Conservation (phyloP, 2,797 vertebrate genomes). For the Remorina albescens region DNA sequence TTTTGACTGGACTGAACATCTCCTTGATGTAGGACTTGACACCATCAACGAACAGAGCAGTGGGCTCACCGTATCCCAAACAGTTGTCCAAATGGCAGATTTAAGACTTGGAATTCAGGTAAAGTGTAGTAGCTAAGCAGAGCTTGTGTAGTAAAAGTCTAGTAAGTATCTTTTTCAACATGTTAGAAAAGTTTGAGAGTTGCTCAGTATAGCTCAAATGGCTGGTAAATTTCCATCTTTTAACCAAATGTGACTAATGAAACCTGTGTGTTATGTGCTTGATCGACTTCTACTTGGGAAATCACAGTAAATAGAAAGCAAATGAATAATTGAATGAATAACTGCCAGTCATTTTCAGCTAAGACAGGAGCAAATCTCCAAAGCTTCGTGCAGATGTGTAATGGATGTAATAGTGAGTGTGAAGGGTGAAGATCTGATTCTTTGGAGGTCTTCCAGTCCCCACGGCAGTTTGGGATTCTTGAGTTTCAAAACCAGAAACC, state of each 20-base stretch:
- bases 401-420: slow-evolving; percentile 53
- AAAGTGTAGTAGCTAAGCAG: slow-evolving; percentile 2
- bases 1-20: slow-evolving; percentile 15
- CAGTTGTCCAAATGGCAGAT: not conserved
- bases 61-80: not conserved
- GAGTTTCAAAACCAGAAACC: slow-evolving; percentile 80
- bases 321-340: slow-evolving; percentile 64
- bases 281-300: slow-evolving; percentile 70
- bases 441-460: slow-evolving; percentile 75
- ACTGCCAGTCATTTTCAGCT: slow-evolving; percentile 39
- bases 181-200: slow-evolving; percentile 25
- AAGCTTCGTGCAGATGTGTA: slow-evolving; percentile 54
- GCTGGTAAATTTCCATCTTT: slow-evolving; percentile 53
- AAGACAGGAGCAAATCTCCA: slow-evolving; percentile 50
- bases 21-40: not conserved
- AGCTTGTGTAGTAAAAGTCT: slow-evolving; percentile 5
- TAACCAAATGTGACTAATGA: slow-evolving; percentile 70
- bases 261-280: slow-evolving; percentile 64
- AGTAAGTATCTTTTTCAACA: slow-evolving; percentile 11
- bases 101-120: not conserved
- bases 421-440: slow-evolving; percentile 75
- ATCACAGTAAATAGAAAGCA: slow-evolving; percentile 71
- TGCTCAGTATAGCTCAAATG: slow-evolving; percentile 40
- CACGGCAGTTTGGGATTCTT: slow-evolving; percentile 72
- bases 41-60: not conserved